Evolutionary conservation across 2,888 invertebrate genomes (phyloP).

Genomic region (Drosophila niveifrons): DNA sequence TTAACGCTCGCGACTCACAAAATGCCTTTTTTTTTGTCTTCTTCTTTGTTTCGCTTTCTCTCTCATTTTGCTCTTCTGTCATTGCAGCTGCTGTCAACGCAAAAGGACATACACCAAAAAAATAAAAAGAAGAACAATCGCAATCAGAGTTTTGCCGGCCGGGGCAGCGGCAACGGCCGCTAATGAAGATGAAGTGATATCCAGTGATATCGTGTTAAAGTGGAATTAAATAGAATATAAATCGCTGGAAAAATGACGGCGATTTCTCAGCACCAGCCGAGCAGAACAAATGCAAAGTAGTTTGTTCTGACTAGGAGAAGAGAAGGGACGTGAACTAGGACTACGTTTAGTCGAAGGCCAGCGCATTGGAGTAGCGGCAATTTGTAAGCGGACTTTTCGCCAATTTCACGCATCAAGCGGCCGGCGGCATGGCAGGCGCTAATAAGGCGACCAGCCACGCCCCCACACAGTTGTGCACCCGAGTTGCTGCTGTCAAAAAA

Average conservation of each 20-base stretch:
- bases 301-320: slow-evolving; percentile 30
- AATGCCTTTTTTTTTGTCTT: slow-evolving; percentile 54
- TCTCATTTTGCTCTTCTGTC: slow-evolving; percentile 22
- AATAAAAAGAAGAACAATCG: slow-evolving; percentile 16
- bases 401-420: slow-evolving; percentile 70
- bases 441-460: slow-evolving; percentile 75
- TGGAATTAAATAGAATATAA: slow-evolving; percentile 80
- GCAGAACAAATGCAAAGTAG: slow-evolving; percentile 79
- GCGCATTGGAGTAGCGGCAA: too few relatives aligned
- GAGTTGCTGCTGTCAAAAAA: slow-evolving; percentile 35
- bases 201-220: slow-evolving; percentile 67
- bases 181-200: slow-evolving; percentile 80
- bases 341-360: not conserved
- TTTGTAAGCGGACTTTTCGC: slow-evolving; percentile 54
- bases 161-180: slow-evolving; percentile 23
- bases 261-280: slow-evolving; percentile 74
- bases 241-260: slow-evolving; percentile 78
- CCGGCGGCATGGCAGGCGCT: slow-evolving; percentile 72
- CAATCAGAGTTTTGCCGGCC: slow-evolving; percentile 33
- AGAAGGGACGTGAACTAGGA: not conserved
- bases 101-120: slow-evolving; percentile 13
- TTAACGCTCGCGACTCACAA: slow-evolving; percentile 63
- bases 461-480: slow-evolving; percentile 56
- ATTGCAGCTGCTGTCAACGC: slow-evolving; percentile 54
- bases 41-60: slow-evolving; percentile 36